Evolutionary conservation across 2,888 invertebrate species (phyloP), one percentile per base, ranked within the genome.

Genomic region (Blastobasis lacticolella): DNA sequence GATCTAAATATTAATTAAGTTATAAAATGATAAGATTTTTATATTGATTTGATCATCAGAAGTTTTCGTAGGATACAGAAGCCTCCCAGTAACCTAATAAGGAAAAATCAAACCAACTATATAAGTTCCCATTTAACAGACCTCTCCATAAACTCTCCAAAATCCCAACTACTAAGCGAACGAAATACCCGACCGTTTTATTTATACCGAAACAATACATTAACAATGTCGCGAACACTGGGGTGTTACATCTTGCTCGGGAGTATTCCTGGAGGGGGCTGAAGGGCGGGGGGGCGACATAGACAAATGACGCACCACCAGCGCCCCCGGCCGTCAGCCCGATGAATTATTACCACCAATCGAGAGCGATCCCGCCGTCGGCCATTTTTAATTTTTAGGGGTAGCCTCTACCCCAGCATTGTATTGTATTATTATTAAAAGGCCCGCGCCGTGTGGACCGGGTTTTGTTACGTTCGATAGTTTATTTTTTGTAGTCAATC

Each of bases 311-410:
- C 76, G 72, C 73, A 73, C 75, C 66, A 67, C 74, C 66, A 71
- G 74, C 70, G 69, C 75, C 77, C 81, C 82, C 81, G 71, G 73
- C 45, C 71, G 76, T 75, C 78, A 78, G 77, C 75, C 76, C 78
- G 68, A 83, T 87, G 88, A 87, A 64, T 82, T 82, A 88, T 81
- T 57, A 73, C 81, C 72, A 75, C 86, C 88, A 86, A 87, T 87
- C 85, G 87, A 82, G 81, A 76, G 75, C 78, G 76, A 73, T 75
- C 75, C 71, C 74, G 73, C 73, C 62, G 68, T 81, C 84, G 75
- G 87, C 87, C 87, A 88, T 88, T 86, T 87, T 88, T 87, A 85
- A 87, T 87, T 87, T 83, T 85, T 81, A 82, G 81, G 87, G 86
- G 85, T 78, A 76, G 72, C 65, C 36, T 73, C 23, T 74, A 78